Base-by-base conservation (phyloP, 2,113 vertebrate species). In the Cyanoliseus patagonus region DNA sequence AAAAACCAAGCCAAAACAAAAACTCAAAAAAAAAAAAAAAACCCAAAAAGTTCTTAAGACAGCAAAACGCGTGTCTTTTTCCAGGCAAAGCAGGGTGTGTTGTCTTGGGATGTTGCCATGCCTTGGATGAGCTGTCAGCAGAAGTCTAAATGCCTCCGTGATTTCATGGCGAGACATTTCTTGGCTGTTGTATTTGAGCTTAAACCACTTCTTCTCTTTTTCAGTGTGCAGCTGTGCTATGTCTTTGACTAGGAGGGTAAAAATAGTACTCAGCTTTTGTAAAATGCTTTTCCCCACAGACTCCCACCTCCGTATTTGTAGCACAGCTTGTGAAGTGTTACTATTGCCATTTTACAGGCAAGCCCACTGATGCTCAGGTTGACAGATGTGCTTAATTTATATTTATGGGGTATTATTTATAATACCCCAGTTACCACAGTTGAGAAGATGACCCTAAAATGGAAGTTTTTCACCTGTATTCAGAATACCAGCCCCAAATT, bases 161-260 rank as follows among this genome's bases (percentile, higher is more conserved):
- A 53, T 96, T 94, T 95, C 88, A 83, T 92, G 83, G 86, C 6
- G 8, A 94, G 86, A 88, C 39, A 3, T 80, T 94, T 78, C 55
- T 86, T 94, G 86, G 92, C 76, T 84, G 77, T 28, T 78, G 49
- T 53, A 17, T 86, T 92, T 90, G 55, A 86, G 69, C 27, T 88
- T 68, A 91, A 82, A 95, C 53, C 69, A 75, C 62, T 80, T 87
- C 31, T 62, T 77, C 12, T 37, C 30, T 61, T 83, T 68, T 49
- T 76, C 46, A 72, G 5, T 28, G 14, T 51, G 51, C 93, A 91
- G 94, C 86, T 95, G 89, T 79, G 84, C 35, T 55, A 4, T 61
- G 57, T 75, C 69, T 89, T 72, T 69, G 47, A 46, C 42, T 41
- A 39, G 52, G 35, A 89, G 25, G 24, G 53, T 87, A 66, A 91